A percentile compares a stretch with the other conserved stretches of the same genome.
These are phyloP conservation scores for Tethea ocularis DNA, from an alignment of 2,888 invertebrate species.

Conservation along the genomic window DNA sequence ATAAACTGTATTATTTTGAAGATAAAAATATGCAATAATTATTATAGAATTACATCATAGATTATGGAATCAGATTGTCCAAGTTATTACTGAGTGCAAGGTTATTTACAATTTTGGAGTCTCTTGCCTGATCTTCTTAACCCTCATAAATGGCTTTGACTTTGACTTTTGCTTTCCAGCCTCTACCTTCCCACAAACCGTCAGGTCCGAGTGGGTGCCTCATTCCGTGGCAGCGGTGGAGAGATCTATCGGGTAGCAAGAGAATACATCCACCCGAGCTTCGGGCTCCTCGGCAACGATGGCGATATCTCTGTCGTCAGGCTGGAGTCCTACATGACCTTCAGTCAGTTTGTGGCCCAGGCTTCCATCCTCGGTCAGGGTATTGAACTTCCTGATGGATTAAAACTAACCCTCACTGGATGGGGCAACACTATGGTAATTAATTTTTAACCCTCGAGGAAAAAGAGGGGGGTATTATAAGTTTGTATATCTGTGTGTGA, in stretches of 20 bases:
- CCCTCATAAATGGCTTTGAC: neutral
- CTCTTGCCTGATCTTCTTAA: too few relatives aligned
- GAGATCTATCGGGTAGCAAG: conserved; percentile 14
- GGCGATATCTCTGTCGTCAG: conserved; percentile 30
- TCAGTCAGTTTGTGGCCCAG: conserved; percentile 20
- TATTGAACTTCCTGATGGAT: conserved; percentile 19
- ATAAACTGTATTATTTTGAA: too few relatives aligned
- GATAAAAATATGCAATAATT: too few relatives aligned
- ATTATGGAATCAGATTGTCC: too few relatives aligned
- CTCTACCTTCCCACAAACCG: conserved; percentile 14
- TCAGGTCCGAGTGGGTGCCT: conserved; percentile 39
- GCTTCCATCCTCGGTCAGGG: conserved; percentile 28
- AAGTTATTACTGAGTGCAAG: too few relatives aligned
- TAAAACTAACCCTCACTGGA: conserved; percentile 21
- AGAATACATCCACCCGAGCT: conserved; percentile 25
- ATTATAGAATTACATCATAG: too few relatives aligned
- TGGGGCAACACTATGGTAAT: conserved; percentile 41
- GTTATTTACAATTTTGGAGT: too few relatives aligned
- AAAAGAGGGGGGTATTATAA: too few relatives aligned
- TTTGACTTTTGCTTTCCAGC: conserved; percentile 17
- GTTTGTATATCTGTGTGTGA: too few relatives aligned
- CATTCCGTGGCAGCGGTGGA: conserved; percentile 26
- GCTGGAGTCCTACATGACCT: conserved; percentile 13
- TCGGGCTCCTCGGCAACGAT: conserved; percentile 20
- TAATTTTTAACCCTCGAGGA: too few relatives aligned